These are phyloP conservation scores for Cathartes aura DNA, from an alignment of 2,113 vertebrate species.

Conservation along the genomic window DNA sequence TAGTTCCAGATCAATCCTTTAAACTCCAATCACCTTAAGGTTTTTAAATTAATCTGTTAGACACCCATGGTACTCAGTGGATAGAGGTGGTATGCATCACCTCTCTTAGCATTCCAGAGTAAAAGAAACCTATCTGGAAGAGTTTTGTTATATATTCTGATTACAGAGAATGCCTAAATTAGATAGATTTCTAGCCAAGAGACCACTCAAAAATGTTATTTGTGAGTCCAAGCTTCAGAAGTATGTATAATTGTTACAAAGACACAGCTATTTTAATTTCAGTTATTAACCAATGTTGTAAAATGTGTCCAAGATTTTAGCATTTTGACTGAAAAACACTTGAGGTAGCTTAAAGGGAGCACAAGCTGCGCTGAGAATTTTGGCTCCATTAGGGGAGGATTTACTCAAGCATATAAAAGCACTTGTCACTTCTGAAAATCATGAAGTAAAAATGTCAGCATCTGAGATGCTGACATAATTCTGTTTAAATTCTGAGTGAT, in stretches of 20 bases:
- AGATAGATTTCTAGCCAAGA: neutral
- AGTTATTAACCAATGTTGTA: neutral
- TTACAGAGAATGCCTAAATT: neutral
- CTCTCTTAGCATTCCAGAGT: neutral
- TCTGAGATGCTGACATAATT: neutral
- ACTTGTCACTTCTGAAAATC: neutral
- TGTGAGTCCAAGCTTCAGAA: neutral
- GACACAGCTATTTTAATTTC: neutral
- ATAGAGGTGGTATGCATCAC: neutral
- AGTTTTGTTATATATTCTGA: neutral
- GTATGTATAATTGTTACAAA: neutral
- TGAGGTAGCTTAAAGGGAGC: neutral
- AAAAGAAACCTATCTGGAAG: neutral
- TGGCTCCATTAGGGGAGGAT: neutral
- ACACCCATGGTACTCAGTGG: neutral
- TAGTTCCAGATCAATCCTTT: neutral
- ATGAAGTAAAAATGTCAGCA: neutral
- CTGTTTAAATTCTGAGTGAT: neutral
- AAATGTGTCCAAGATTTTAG: neutral
- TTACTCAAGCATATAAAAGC: neutral
- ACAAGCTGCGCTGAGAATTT: neutral
- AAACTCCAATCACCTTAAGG: neutral
- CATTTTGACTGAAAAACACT: neutral
- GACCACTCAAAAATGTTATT: neutral
- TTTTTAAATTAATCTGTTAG: neutral